phyloP scores from a whole-genome alignment of 2,113 vertebrate species.

The Sceloporus tristichus region DNA sequence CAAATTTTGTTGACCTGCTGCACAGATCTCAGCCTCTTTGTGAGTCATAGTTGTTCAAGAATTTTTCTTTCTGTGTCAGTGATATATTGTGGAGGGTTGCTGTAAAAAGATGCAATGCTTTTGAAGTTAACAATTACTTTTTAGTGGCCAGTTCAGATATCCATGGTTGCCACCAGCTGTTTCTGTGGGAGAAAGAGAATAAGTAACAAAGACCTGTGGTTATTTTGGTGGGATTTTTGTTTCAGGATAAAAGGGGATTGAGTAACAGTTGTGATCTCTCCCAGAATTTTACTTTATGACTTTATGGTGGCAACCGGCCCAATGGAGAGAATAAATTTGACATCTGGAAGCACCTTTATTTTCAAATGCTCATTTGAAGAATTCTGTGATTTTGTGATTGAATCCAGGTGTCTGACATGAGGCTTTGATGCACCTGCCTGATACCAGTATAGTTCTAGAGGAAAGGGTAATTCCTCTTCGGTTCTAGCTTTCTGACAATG shows the following conservation, averaged over 20 bases:
- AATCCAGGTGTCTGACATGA: background rate
- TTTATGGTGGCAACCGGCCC: background rate
- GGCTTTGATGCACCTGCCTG: background rate
- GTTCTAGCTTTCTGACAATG: background rate
- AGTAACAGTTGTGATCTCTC: background rate
- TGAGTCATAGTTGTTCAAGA: too few relatives aligned
- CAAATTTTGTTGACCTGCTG: too few relatives aligned
- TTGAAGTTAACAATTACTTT: background rate
- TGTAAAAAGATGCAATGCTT: too few relatives aligned
- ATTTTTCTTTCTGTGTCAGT: too few relatives aligned
- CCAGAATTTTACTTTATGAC: background rate
- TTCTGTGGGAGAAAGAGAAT: background rate
- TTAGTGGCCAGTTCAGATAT: too few relatives aligned
- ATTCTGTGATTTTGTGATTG: background rate
- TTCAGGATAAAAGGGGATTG: background rate
- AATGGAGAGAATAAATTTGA: background rate
- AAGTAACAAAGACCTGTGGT: background rate
- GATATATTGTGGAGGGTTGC: too few relatives aligned
- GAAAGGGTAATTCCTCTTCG: background rate
- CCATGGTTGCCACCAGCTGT: background rate
- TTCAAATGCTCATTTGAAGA: conserved; percentile 12
- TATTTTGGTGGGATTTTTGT: background rate
- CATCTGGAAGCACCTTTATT: background rate
- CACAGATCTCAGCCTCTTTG: too few relatives aligned
- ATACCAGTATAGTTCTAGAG: background rate